These are phyloP conservation scores for Psittacula echo DNA, from an alignment of 2,797 vertebrate species.

Conservation along the genomic window DNA sequence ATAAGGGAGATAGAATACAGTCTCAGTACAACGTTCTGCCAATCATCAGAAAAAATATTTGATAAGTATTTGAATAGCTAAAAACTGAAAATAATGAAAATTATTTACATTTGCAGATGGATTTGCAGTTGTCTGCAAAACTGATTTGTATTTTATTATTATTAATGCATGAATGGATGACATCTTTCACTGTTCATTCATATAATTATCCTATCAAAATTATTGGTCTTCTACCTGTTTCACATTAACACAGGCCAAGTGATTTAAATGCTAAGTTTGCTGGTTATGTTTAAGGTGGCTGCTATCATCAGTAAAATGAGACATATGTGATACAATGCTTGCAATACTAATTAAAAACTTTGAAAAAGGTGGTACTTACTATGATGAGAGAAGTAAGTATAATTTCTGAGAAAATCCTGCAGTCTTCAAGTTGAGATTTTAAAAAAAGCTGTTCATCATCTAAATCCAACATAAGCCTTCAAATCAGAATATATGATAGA, in stretches of 20 bases:
- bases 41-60: background rate
- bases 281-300: background rate
- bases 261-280: background rate
- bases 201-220: background rate
- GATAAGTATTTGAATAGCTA: background rate
- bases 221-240: background rate
- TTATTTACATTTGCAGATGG: background rate
- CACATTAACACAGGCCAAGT: background rate
- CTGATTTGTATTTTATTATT: background rate
- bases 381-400: background rate
- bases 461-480: background rate
- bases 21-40: background rate
- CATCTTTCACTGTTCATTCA: background rate
- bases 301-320: background rate
- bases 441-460: background rate
- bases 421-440: background rate
- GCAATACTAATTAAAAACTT: background rate
- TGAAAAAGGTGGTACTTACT: background rate
- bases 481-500: background rate
- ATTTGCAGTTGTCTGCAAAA: background rate
- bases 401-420: background rate
- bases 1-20: background rate
- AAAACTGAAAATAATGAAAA: background rate
- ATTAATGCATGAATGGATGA: background rate
- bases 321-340: accelerated